A percentile compares a stretch with the other conserved stretches of the same genome.
Evolutionary conservation across 2,113 vertebrate genomes (phyloP).

Genomic region (Smithornis capensis): DNA sequence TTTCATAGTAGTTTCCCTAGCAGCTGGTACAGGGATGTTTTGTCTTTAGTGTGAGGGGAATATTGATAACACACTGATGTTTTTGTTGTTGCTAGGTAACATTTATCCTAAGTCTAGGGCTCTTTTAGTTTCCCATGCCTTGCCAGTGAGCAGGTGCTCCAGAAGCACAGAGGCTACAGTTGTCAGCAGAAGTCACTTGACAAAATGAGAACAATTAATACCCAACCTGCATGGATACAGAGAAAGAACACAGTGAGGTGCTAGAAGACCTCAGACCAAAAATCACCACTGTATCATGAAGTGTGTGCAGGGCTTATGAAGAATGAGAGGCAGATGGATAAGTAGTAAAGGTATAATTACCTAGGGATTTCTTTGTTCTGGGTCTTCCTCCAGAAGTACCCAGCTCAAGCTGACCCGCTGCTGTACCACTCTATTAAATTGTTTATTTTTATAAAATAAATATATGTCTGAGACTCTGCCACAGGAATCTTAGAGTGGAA

Average conservation of each 20-base stretch:
- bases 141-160: rapidly evolving
- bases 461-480: neutral
- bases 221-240: neutral
- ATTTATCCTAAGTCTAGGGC: neutral
- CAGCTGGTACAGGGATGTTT: neutral
- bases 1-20: neutral
- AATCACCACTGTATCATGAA: neutral
- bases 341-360: neutral
- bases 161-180: neutral
- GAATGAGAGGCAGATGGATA: neutral
- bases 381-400: neutral
- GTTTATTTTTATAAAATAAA: neutral
- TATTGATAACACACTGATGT: neutral
- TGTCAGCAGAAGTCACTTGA: neutral
- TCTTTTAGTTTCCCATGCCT: neutral
- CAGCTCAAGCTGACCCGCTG: neutral
- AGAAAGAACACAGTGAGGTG: neutral
- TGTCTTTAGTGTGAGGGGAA: neutral
- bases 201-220: neutral
- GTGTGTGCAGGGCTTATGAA: neutral
- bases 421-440: neutral
- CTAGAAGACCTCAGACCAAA: neutral
- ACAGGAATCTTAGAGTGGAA: neutral
- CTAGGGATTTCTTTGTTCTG: neutral
- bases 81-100: neutral